Evolutionary conservation across 2,797 vertebrate species (phyloP).

Genomic region (Fratercula arctica): DNA sequence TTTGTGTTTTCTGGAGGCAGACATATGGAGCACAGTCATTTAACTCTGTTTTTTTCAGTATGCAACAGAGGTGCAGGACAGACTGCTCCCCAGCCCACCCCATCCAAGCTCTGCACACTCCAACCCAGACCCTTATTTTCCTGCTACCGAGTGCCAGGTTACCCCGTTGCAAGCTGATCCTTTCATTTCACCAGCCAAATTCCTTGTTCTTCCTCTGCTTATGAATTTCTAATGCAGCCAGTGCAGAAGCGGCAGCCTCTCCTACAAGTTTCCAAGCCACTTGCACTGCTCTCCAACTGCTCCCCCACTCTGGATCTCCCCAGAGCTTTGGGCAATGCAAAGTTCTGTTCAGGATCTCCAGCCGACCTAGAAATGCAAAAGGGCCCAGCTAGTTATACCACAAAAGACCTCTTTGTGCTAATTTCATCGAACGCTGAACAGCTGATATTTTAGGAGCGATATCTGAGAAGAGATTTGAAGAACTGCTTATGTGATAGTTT

Average conservation of each 20-base stretch:
- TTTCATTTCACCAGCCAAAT: background rate
- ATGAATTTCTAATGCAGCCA: background rate
- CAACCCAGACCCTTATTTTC: background rate
- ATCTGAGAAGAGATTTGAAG: background rate
- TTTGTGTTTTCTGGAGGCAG: background rate
- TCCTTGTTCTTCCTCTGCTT: background rate
- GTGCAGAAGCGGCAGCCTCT: background rate
- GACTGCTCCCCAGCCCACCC: background rate
- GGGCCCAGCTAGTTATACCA: background rate
- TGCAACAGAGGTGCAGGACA: background rate
- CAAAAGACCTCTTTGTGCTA: background rate
- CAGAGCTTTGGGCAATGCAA: background rate
- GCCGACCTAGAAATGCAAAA: background rate
- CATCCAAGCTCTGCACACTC: background rate
- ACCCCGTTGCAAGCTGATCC: background rate
- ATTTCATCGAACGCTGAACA: background rate
- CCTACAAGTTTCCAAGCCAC: background rate
- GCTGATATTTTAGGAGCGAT: background rate
- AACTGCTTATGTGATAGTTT: conserved; percentile 51
- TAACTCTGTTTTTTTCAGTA: background rate
- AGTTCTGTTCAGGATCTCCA: background rate
- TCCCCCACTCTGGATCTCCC: background rate
- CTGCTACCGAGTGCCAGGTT: background rate
- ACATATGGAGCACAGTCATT: background rate
- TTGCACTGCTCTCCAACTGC: background rate